Conservation (phyloP, 2,888 invertebrate species). For the Anagyrus pseudococci region DNA sequence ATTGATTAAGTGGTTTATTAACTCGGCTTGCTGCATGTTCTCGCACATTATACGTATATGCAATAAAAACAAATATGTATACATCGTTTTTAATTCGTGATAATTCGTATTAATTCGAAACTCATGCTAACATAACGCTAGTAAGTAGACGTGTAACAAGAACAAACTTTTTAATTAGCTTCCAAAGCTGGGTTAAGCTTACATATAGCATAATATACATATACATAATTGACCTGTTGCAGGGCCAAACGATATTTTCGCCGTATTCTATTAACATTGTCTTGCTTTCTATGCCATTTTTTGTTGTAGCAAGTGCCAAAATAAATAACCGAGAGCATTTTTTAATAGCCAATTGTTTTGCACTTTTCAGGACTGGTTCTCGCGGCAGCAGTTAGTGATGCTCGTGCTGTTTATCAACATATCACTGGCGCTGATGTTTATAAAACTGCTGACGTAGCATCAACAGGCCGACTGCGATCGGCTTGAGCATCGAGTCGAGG, state of each 20-base stretch:
- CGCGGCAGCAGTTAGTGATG: constrained; percentile 92
- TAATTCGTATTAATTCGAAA: no score
- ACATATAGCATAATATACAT: no score
- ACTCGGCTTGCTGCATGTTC: no score
- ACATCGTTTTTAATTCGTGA: no score
- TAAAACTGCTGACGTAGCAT: constrained; percentile 93
- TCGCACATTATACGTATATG: no score
- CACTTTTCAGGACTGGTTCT: constrained; percentile 91
- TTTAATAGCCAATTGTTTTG: no score
- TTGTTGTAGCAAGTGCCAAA: background rate
- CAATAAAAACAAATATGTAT: no score
- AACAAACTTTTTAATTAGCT: no score
- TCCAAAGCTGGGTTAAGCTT: no score
- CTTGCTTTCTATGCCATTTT: constrained; percentile 23
- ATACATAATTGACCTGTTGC: background rate
- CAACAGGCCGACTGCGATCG: constrained; percentile 61
- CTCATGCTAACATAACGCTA: no score
- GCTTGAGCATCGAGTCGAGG: constrained; percentile 55
- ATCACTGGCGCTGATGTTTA: constrained; percentile 93
- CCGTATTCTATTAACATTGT: constrained; percentile 16
- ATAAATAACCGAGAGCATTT: background rate
- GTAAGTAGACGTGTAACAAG: no score
- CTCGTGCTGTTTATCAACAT: constrained; percentile 93
- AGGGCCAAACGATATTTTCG: background rate
- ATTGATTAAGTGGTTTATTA: no score